phyloP scores from a whole-genome alignment of 2,888 invertebrate species.

The Rhagonycha fulva region DNA sequence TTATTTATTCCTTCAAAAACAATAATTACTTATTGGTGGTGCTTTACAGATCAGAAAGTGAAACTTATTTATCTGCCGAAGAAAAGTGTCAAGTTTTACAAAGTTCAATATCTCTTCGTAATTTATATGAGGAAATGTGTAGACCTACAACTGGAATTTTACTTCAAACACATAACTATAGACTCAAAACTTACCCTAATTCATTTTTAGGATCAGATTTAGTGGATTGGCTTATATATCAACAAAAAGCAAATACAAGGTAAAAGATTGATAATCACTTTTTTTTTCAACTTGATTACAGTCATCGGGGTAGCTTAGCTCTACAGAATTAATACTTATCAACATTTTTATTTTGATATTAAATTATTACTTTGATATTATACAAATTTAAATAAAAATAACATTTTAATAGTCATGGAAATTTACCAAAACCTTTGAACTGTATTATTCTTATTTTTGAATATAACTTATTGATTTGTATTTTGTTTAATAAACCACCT shows the following conservation, averaged over 20 bases:
- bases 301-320: too few relatives aligned
- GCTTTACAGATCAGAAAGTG: constrained; percentile 46
- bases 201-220: constrained; percentile 81
- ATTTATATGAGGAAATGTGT: constrained; percentile 65
- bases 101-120: constrained; percentile 64
- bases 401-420: too few relatives aligned
- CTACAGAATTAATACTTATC: too few relatives aligned
- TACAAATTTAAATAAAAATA: too few relatives aligned
- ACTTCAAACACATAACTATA: constrained; percentile 68
- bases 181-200: constrained; percentile 72
- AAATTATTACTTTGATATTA: too few relatives aligned
- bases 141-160: constrained; percentile 58
- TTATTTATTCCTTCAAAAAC: background rate
- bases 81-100: constrained; percentile 60
- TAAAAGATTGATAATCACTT: constrained; percentile 42
- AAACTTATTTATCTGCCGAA: constrained; percentile 57
- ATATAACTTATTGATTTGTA: background rate
- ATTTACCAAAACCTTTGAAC: too few relatives aligned
- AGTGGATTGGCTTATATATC: constrained; percentile 81
- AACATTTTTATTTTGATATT: too few relatives aligned
- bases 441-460: too few relatives aligned
- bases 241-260: constrained; percentile 78
- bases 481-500: background rate
- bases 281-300: too few relatives aligned
- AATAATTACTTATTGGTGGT: background rate